Percentiles rank a stretch among this genome's conserved stretches.
These are phyloP conservation scores for Hoplias malabaricus DNA, from an alignment of 2,113 vertebrate species.

Conservation along the genomic window DNA sequence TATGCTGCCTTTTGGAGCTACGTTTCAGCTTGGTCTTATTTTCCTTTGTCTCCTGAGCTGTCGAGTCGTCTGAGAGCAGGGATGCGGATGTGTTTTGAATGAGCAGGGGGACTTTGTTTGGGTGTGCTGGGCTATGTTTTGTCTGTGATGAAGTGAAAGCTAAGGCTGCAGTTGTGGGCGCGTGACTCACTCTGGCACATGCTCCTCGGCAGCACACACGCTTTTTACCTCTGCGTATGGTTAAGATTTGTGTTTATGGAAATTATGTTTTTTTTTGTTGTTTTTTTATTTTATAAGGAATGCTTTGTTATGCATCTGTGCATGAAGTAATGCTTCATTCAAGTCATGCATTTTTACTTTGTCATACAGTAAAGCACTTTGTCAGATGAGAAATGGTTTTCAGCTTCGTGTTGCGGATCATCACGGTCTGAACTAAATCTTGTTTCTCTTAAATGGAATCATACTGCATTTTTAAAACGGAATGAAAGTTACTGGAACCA, in stretches of 20 bases:
- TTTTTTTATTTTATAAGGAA: background rate
- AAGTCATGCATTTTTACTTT: background rate
- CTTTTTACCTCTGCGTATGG: background rate
- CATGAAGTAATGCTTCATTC: background rate
- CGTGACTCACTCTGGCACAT: constrained; percentile 4
- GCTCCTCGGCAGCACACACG: background rate
- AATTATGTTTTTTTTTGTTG: background rate
- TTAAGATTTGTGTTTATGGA: background rate
- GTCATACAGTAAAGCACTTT: background rate
- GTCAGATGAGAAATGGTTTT: too few relatives aligned
- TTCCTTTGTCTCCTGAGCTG: background rate
- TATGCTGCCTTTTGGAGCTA: background rate
- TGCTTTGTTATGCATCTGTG: background rate
- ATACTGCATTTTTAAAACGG: too few relatives aligned
- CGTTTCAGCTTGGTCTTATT: background rate
- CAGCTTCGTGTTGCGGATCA: too few relatives aligned
- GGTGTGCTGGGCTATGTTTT: constrained; percentile 24
- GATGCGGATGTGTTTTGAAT: background rate
- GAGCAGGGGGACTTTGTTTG: background rate
- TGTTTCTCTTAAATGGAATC: too few relatives aligned
- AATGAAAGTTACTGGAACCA: too few relatives aligned
- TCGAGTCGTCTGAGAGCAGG: background rate
- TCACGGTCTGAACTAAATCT: too few relatives aligned
- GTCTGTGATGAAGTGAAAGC: constrained; percentile 1
- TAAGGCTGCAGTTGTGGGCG: background rate